phyloP scores from a whole-genome alignment of 2,113 vertebrate species.

The Microcebus murinus region DNA sequence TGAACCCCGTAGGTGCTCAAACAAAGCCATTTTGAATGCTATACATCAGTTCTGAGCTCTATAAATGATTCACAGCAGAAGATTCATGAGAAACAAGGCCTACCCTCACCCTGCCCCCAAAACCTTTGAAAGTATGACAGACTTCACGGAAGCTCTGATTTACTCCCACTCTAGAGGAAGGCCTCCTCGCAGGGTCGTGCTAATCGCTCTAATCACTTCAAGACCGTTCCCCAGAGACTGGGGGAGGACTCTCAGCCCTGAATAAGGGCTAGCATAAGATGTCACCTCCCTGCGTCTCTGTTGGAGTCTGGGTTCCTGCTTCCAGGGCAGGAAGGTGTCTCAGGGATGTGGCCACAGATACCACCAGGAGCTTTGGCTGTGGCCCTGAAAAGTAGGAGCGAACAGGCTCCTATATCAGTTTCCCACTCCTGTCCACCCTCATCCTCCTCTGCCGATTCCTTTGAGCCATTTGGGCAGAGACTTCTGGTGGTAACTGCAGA shows the following conservation, averaged over 20 bases:
- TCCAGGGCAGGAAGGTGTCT: background rate
- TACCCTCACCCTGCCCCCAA: too few species aligned
- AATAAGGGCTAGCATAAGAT: background rate
- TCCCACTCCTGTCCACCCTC: background rate
- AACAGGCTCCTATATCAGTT: fast-evolving
- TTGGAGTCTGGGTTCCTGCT: background rate
- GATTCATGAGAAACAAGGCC: background rate
- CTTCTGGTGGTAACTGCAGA: background rate
- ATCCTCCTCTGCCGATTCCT: background rate
- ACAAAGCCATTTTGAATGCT: background rate
- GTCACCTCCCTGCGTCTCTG: background rate
- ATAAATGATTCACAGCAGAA: background rate
- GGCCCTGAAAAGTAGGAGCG: background rate
- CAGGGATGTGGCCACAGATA: background rate
- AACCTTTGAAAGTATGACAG: background rate
- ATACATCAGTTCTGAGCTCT: background rate
- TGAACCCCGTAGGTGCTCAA: background rate
- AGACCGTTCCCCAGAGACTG: background rate
- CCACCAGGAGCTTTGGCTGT: background rate
- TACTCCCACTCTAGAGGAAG: background rate
- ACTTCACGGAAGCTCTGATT: background rate
- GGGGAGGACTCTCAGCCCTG: background rate
- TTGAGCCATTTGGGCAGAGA: background rate
- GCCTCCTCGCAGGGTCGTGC: background rate
- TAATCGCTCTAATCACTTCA: background rate